These are phyloP conservation scores for Spongia lamella DNA, from an alignment of 37 sponge, comb jelly and placozoan genomes.

Conservation along the genomic window DNA sequence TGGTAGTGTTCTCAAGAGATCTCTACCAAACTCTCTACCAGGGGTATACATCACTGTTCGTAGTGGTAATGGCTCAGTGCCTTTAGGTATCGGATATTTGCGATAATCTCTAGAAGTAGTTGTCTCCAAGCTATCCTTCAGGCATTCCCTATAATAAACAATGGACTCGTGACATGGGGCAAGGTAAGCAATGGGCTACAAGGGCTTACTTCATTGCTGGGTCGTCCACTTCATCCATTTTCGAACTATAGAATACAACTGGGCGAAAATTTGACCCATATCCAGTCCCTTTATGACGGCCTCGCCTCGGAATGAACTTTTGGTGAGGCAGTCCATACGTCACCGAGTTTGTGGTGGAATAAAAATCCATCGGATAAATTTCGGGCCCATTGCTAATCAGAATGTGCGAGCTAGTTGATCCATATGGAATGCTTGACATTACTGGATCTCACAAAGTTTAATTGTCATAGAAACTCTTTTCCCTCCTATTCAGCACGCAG, in stretches of 20 bases:
- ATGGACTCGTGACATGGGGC: not conserved
- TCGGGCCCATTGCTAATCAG: constrained; percentile 69
- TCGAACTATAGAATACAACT: constrained; percentile 72
- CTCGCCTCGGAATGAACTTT: constrained; percentile 14
- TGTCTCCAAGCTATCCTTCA: constrained; percentile 48
- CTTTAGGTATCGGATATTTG: constrained; percentile 6
- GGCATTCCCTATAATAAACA: constrained; percentile 32
- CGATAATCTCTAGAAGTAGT: constrained; percentile 47
- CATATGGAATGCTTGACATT: constrained; percentile 65
- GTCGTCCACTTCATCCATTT: constrained; percentile 78
- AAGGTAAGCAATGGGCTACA: not conserved
- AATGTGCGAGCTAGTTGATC: constrained; percentile 65
- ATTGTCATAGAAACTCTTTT: too few species aligned
- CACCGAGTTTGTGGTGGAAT: constrained; percentile 87
- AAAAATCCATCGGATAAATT: constrained; percentile 66
- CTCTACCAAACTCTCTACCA: constrained; percentile 40
- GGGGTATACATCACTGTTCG: constrained; percentile 2
- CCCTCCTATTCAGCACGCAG: too few species aligned
- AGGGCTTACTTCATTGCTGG: constrained; percentile 69
- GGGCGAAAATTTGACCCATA: constrained; percentile 91
- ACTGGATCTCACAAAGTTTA: not conserved
- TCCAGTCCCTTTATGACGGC: constrained; percentile 78
- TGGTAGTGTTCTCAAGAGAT: constrained; percentile 56
- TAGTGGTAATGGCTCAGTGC: constrained; percentile 50
- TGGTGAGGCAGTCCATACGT: constrained; percentile 36